A percentile compares a stretch with the other conserved stretches of the same genome.
Conservation (phyloP, 2,797 vertebrate species). For the Trachops cirrhosus region DNA sequence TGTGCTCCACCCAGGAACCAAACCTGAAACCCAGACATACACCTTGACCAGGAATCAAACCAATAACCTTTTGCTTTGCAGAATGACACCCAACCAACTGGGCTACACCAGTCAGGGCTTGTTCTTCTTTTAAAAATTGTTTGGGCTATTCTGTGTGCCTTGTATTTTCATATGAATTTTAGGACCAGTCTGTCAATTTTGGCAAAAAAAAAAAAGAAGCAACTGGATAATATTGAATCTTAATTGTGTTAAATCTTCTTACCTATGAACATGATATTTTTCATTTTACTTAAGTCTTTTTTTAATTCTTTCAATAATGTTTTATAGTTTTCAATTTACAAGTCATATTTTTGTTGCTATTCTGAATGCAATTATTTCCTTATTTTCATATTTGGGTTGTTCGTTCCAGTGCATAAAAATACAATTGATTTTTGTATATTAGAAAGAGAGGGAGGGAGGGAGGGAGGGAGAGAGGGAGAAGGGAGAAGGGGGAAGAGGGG, state of each 20-base stretch:
- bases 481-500: too few species aligned
- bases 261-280: neutral
- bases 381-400: neutral
- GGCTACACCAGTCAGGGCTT: neutral
- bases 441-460: too few species aligned
- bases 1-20: neutral
- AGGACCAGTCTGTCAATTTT: neutral
- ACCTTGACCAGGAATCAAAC: neutral
- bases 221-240: neutral
- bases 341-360: neutral
- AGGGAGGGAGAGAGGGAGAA: fast-evolving
- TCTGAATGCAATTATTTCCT: neutral
- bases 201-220: neutral
- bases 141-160: neutral
- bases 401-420: neutral
- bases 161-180: neutral
- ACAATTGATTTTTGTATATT: neutral
- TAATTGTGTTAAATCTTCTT: neutral
- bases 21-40: neutral
- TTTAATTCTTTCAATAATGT: neutral
- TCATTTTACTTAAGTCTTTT: neutral
- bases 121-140: neutral
- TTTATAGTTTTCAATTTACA: neutral
- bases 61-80: neutral
- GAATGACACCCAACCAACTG: neutral